Conservation (phyloP, 1,140 invertebrate genomes). For the Drosophila biarmipes region DNA sequence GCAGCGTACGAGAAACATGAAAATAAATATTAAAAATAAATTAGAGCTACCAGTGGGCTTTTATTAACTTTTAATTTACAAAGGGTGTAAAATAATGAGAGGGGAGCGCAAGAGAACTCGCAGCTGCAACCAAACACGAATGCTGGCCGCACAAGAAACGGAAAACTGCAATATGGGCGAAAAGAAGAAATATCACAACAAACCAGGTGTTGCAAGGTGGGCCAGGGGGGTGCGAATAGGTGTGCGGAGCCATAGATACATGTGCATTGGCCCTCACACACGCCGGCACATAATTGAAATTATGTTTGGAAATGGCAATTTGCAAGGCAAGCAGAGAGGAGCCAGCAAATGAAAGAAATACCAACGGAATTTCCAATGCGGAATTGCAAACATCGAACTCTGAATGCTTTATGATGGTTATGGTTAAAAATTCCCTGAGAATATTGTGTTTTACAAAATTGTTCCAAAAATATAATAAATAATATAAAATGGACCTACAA, state of each 20-base stretch:
- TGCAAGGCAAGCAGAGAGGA: constrained; percentile 29
- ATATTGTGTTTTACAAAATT: no score
- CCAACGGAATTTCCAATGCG: constrained; percentile 12
- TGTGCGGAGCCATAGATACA: constrained; percentile 12
- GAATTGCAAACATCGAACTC: constrained; percentile 6
- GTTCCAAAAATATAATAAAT: no score
- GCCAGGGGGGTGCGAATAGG: not conserved
- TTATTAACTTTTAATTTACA: constrained; percentile 79
- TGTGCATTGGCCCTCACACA: constrained; percentile 27
- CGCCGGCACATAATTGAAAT: constrained; percentile 57
- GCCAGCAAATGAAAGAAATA: constrained; percentile 3
- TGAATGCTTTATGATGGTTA: not conserved
- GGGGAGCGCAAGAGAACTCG: constrained; percentile 15
- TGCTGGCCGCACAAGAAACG: constrained; percentile 25
- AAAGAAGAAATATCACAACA: constrained; percentile 37
- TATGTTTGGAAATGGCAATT: constrained; percentile 54
- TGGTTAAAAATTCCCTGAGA: no score
- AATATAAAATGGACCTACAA: no score
- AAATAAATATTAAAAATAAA: constrained; percentile 82
- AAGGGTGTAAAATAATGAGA: constrained; percentile 62
- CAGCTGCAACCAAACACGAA: constrained; percentile 41
- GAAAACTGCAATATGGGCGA: constrained; percentile 51
- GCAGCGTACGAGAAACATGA: constrained; percentile 54
- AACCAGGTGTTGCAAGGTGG: constrained; percentile 10
- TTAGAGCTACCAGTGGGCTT: constrained; percentile 69